Evolutionary conservation across 2,113 vertebrate genomes (phyloP).

Genomic region (Willisornis vidua): DNA sequence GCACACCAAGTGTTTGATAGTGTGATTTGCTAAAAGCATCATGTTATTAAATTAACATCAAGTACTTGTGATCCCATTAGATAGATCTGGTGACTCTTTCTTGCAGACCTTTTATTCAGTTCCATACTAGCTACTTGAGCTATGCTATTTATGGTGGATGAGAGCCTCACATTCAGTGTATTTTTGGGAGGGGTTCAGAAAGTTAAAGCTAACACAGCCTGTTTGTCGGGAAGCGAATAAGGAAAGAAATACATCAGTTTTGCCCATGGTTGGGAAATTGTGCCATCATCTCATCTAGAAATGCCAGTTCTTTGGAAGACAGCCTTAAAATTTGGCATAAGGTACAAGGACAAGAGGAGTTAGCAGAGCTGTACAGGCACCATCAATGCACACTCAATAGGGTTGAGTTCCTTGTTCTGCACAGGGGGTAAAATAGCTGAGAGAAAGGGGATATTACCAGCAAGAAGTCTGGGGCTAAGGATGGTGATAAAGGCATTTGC

Average conservation of each 20-base stretch:
- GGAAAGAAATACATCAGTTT: neutral
- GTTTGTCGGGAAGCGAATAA: neutral
- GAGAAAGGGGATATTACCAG: neutral
- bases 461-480: neutral
- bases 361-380: neutral
- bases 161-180: neutral
- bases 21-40: neutral
- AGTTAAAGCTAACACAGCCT: neutral
- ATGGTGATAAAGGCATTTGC: neutral
- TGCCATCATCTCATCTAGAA: neutral
- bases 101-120: neutral
- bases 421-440: neutral
- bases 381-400: accelerated
- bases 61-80: neutral
- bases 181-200: neutral
- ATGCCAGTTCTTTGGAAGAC: neutral
- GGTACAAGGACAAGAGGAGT: neutral
- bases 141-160: neutral
- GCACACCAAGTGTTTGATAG: neutral
- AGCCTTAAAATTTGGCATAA: neutral
- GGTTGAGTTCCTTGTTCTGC: neutral
- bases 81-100: neutral
- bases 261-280: neutral
- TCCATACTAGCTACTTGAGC: neutral
- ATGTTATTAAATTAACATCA: neutral